Evolutionary conservation across 2,113 vertebrate genomes (phyloP).

Genomic region (Condylura cristata): DNA sequence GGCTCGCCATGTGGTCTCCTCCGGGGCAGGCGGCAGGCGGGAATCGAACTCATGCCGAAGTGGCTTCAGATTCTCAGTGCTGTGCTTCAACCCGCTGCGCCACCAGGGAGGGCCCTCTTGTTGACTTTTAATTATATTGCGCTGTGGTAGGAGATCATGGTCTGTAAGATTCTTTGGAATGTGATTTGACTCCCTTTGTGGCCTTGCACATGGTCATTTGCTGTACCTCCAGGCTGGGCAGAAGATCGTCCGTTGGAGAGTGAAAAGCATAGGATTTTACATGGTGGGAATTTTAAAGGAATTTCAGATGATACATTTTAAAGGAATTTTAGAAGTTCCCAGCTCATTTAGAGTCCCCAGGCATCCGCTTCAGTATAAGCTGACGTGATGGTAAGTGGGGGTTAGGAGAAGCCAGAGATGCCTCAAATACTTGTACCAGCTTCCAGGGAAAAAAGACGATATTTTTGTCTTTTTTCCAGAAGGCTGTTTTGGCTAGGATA

Average conservation of each 20-base stretch:
- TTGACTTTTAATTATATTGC: conserved; percentile 62
- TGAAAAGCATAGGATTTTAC: conserved; percentile 39
- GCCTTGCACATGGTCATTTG: conserved; percentile 69
- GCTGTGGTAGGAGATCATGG: conserved; percentile 50
- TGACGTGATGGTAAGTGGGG: not conserved
- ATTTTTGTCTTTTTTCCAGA: not conserved
- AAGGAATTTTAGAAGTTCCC: conserved; percentile 47
- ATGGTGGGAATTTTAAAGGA: conserved; percentile 10
- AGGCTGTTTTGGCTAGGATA: conserved; percentile 21
- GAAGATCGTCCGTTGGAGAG: conserved; percentile 40
- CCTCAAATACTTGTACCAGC: not conserved
- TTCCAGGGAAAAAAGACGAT: too few species aligned
- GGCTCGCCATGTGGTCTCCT: too few species aligned
- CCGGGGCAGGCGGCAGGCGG: too few species aligned
- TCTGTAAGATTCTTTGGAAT: conserved; percentile 63
- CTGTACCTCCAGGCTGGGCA: conserved; percentile 56
- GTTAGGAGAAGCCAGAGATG: not conserved
- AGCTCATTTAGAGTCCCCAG: not conserved
- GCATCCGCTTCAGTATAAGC: not conserved
- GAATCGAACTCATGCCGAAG: too few species aligned
- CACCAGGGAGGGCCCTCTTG: too few species aligned
- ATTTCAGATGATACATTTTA: not conserved
- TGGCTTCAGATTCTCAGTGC: too few species aligned
- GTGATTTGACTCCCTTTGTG: conserved; percentile 65
- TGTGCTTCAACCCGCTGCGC: too few species aligned